phyloP scores from a whole-genome alignment of 2,797 vertebrate species.

The Phalanger gymnotis region DNA sequence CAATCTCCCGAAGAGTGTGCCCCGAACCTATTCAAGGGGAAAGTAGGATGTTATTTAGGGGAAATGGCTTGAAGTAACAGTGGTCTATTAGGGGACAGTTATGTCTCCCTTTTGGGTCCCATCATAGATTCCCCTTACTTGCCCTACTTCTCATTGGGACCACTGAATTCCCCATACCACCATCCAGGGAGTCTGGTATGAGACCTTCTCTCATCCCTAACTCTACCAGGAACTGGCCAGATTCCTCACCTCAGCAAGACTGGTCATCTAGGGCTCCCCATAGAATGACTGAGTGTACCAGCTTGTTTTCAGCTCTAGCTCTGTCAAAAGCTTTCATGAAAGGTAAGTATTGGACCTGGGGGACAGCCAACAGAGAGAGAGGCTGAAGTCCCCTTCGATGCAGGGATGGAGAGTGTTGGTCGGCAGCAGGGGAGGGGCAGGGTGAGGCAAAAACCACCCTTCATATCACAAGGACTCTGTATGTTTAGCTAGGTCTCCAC shows the following conservation, averaged over 20 bases:
- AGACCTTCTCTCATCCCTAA: background rate
- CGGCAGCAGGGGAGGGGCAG: background rate
- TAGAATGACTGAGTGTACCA: slow-evolving; percentile 97
- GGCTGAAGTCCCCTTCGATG: background rate
- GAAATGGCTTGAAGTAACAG: background rate
- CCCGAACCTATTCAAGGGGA: slow-evolving; percentile 90
- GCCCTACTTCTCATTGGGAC: background rate
- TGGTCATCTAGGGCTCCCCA: slow-evolving; percentile 99
- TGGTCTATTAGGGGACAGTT: background rate
- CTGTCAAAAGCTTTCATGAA: slow-evolving; percentile 94
- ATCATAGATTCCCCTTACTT: background rate
- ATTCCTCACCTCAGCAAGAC: slow-evolving; percentile 97
- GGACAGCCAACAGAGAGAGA: slow-evolving; percentile 34
- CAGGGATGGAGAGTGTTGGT: background rate
- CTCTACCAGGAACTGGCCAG: fast-evolving
- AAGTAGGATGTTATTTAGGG: background rate
- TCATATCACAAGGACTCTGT: background rate
- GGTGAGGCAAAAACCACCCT: background rate
- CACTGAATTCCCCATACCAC: background rate
- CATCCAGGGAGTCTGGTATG: fast-evolving
- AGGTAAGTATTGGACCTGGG: slow-evolving; percentile 93
- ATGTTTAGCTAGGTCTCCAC: background rate
- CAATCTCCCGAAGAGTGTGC: slow-evolving; percentile 99
- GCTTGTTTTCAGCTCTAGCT: slow-evolving; percentile 93
- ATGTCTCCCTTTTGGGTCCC: background rate